Base-by-base conservation (phyloP, 2,797 vertebrate species). In the Zalophus californianus region DNA sequence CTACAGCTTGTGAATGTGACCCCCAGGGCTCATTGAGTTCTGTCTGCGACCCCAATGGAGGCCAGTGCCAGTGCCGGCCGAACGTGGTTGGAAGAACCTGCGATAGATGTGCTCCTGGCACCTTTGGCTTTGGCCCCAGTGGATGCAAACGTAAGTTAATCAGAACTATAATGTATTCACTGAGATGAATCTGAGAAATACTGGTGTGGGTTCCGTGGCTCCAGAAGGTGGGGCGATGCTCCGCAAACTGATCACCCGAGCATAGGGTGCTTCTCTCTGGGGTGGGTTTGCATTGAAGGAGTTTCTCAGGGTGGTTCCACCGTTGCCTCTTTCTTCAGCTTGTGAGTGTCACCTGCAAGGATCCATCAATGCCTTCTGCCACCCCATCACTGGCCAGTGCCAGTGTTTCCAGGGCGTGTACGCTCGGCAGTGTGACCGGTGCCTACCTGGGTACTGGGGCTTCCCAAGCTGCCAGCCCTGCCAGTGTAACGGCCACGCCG, bases 1-100 rank as follows among this genome's bases (percentile, higher is more conserved):
- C 0, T 97, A 94, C 98, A 99, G 99, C 99, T 62, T 99, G 99
- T 98, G 99, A 99, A 84, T 99, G 99, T 91, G 99, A 99, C 98
- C 99, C 99, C 0, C 99, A 99, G 98, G 99, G 99, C 44, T 99
- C 99, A 0, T 98, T 99, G 88, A 99, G 99, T 98, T 99, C 99
- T 0, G 99, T 99, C 94, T 99, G 99, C 1, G 99, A 99, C 94
- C 99, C 99, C 78, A 99, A 75, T 0, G 99, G 99, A 79, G 99
- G 99, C 41, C 99, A 99, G 97, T 99, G 99, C 97, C 99, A 99
- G 90, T 99, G 99, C 97, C 99, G 99, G 3, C 99, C 99, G 27
- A 99, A 99, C 0, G 99, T 99, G 23, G 99, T 99, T 0, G 99
- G 99, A 92, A 99, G 99, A 82, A 99, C 99, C 97, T 99, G 99